A percentile compares a stretch with the other conserved stretches of the same genome.
Evolutionary conservation across 2,888 invertebrate genomes (phyloP).

Genomic region (Caenorhabditis virilis): DNA sequence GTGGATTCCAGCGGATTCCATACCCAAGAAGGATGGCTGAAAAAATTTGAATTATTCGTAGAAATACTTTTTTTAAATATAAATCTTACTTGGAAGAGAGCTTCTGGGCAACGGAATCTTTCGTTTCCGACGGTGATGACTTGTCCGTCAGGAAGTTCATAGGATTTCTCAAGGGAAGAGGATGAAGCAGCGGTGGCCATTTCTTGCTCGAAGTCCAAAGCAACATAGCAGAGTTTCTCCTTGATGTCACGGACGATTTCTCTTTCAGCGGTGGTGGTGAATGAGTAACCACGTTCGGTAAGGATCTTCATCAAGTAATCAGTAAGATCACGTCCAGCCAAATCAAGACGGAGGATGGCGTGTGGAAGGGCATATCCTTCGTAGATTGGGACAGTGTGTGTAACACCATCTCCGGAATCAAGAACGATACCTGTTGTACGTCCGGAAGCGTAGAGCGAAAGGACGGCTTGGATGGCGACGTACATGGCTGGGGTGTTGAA

Average conservation of each 20-base stretch:
- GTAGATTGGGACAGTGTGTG: conserved; percentile 10
- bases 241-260: conserved; percentile 12
- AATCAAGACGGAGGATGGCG: conserved; percentile 10
- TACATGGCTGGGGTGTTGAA: conserved; percentile 69
- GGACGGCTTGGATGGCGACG: conserved; percentile 88
- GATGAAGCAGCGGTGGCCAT: conserved; percentile 12
- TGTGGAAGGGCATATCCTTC: conserved; percentile 13
- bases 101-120: conserved; percentile 10
- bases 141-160: conserved; percentile 13
- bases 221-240: conserved; percentile 13
- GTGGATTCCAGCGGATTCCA: conserved; percentile 12
- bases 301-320: conserved; percentile 15
- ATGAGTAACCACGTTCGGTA: conserved; percentile 12
- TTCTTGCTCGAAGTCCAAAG: conserved; percentile 11
- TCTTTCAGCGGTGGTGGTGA: conserved; percentile 14
- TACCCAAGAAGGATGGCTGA: conserved; percentile 13
- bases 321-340: conserved; percentile 13
- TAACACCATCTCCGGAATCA: conserved; percentile 12
- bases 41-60: conserved; percentile 1
- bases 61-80: conserved; percentile 74
- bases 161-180: conserved; percentile 10
- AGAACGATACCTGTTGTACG: conserved; percentile 9
- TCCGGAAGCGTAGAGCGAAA: conserved; percentile 73
- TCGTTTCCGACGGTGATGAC: conserved; percentile 14
- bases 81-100: conserved; percentile 7